phyloP scores from a whole-genome alignment of 2,113 vertebrate species.

The Nanorana parkeri region DNA sequence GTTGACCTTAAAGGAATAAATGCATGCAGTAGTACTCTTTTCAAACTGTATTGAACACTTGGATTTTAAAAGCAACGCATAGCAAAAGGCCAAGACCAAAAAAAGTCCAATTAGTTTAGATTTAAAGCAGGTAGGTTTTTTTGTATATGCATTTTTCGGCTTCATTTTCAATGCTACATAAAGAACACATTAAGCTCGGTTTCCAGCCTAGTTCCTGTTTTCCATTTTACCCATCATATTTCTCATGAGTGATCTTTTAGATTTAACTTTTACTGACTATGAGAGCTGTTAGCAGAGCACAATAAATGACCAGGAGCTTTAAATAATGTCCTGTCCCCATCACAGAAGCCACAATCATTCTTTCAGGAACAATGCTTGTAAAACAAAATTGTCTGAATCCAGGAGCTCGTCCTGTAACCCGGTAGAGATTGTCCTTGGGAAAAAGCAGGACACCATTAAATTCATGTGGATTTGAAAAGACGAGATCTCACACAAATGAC shows the following conservation, averaged over 20 bases:
- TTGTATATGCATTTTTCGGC: no score
- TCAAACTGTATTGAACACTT: no score
- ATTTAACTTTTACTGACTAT: background rate
- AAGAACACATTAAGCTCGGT: no score
- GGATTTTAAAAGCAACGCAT: no score
- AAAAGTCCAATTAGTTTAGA: no score
- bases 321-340: constrained; percentile 28
- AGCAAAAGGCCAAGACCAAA: no score
- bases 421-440: constrained; percentile 49
- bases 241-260: background rate
- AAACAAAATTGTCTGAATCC: constrained; percentile 31
- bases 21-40: no score
- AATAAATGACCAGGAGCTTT: constrained; percentile 23
- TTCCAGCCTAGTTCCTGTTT: no score
- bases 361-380: constrained; percentile 44
- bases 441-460: constrained; percentile 50
- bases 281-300: background rate
- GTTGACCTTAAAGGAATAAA: no score
- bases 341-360: constrained; percentile 35
- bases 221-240: background rate
- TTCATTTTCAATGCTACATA: no score
- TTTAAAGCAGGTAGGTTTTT: no score
- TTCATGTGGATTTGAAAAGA: constrained; percentile 38
- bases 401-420: constrained; percentile 12
- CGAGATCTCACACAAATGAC: constrained; percentile 45